Base-by-base conservation (phyloP, 2,113 vertebrate species). In the Tragulus kanchil region DNA sequence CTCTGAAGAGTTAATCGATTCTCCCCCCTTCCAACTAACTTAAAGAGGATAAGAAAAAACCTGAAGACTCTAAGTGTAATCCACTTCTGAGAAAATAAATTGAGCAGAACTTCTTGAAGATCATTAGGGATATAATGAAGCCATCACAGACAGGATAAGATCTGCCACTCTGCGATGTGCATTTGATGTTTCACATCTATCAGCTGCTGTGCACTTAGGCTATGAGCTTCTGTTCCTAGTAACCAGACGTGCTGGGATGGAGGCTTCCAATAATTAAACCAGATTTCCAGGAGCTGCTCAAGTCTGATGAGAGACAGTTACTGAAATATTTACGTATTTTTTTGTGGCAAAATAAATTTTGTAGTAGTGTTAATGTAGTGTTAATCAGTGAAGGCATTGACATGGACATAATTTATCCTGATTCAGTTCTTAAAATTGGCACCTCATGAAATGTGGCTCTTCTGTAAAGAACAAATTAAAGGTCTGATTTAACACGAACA, bases 11-110 rank as follows among this genome's bases (percentile, higher is more conserved):
- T 75, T 64, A 54, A 73, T 79, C 31, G 3, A 48, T 69, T 82
- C 6, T 96, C 45, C 52, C 77, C 6, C 3, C 8, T 75, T 90
- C 13, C 62, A 92, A 69, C 1, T 48, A 23, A 54, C 48, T 36
- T 90, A 54, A 89, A 90, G 36, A 92, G 23, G 17, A 67, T 12
- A 84, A 91, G 65, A 95, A 59, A 83, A 75, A 62, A 58, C 19
- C 62, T 36, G 25, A 90, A 14, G 50, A 3, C 5, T 48, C 3
- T 25, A 28, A 56, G 26, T 26, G 7, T 61, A 67, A 83, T 31
- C 5, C 3, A 3, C 28, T 15, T 67, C 21, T 65, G n/a, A 69
- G 71, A 19, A 11, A 81, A 62, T 67, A 86, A 89, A 62, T 10
- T 79, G 75, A 87, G 14, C 17, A 4, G 58, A 48, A 19, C 15